phyloP scores from a whole-genome alignment of 2,797 vertebrate species.

The Hafferia zeledoni region DNA sequence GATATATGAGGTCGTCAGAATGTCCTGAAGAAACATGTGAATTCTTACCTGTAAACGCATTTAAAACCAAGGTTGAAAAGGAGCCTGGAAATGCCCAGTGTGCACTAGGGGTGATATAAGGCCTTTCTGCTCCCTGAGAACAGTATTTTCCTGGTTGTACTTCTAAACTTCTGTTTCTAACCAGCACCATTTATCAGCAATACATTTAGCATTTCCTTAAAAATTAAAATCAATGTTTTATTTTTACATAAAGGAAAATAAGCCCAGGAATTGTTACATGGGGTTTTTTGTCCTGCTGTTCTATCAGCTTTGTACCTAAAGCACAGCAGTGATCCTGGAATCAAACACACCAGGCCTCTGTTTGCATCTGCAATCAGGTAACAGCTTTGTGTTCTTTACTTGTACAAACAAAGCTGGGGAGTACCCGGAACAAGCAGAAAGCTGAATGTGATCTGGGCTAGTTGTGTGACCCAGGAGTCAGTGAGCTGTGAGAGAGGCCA shows the following conservation, averaged over 20 bases:
- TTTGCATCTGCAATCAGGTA: not conserved
- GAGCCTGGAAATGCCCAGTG: not conserved
- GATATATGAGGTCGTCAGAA: not conserved
- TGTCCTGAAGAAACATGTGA: not conserved
- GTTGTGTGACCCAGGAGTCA: not conserved
- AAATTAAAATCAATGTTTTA: not conserved
- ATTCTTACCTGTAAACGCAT: not conserved
- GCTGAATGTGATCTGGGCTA: not conserved
- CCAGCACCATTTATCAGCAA: not conserved
- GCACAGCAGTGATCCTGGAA: not conserved
- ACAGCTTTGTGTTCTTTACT: not conserved
- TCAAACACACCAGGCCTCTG: not conserved
- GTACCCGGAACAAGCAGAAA: not conserved
- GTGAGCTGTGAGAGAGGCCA: not conserved
- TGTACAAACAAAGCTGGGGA: not conserved
- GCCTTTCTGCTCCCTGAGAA: not conserved
- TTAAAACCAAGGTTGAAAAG: not conserved
- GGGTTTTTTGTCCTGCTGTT: accelerated
- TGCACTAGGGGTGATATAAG: not conserved
- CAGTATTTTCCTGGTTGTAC: not conserved
- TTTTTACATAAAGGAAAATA: not conserved
- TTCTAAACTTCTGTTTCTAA: not conserved
- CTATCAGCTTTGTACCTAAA: not conserved
- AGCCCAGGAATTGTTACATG: not conserved
- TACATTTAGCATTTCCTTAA: not conserved